phyloP scores from a whole-genome alignment of 2,113 vertebrate genomes.

The Zeus faber region DNA sequence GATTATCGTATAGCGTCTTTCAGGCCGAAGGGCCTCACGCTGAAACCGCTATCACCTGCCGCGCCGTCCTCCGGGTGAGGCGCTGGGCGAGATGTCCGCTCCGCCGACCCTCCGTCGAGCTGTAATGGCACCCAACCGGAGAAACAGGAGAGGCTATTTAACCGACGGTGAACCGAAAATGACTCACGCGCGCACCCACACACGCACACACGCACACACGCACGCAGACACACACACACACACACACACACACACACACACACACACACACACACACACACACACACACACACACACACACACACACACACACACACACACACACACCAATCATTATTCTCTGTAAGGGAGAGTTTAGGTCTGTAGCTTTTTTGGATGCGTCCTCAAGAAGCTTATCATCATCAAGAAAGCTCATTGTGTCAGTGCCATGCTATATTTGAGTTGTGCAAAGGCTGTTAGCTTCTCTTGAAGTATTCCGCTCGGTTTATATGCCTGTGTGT shows the following conservation, averaged over 20 bases:
- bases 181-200: constrained; percentile 27
- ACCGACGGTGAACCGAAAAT: constrained; percentile 50
- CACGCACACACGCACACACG: no score
- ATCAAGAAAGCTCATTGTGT: constrained; percentile 15
- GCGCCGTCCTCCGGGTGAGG: constrained; percentile 7
- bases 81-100: constrained; percentile 48
- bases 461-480: constrained; percentile 12
- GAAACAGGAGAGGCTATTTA: constrained; percentile 49
- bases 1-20: no score
- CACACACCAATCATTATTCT: constrained; percentile 30
- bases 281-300: no score
- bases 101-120: constrained; percentile 39
- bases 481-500: constrained; percentile 32
- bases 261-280: no score
- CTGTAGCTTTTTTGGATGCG: constrained; percentile 23
- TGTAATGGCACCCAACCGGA: constrained; percentile 44
- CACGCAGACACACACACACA: no score
- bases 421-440: neutral
- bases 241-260: no score
- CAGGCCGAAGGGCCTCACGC: no score
- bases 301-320: no score
- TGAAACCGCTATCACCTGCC: constrained; percentile 29
- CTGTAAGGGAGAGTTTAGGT: constrained; percentile 36
- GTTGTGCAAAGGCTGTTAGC: constrained; percentile 8
- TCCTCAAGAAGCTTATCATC: constrained; percentile 10